Evolutionary conservation across 2,113 vertebrate genomes (phyloP).

Genomic region (Platichthys flesus): DNA sequence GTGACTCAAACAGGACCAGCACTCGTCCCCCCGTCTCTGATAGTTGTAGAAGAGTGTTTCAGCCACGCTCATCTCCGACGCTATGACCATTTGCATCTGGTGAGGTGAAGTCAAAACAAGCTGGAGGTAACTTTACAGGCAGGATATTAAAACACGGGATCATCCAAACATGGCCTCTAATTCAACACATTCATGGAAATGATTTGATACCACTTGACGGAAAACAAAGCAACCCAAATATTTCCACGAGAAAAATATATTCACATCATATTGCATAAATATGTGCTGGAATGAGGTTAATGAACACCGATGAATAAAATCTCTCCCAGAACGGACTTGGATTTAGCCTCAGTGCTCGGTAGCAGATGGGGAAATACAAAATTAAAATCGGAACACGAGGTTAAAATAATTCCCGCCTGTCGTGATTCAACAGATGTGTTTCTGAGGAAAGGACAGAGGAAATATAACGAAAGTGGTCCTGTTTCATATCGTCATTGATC

Average conservation of each 20-base stretch:
- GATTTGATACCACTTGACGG: conserved; percentile 37
- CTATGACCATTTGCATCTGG: conserved; percentile 61
- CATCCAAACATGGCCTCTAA: conserved; percentile 48
- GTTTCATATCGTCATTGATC: conserved; percentile 17
- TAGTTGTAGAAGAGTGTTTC: conserved; percentile 29
- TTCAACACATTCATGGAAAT: conserved; percentile 10
- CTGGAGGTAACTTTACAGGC: conserved; percentile 61
- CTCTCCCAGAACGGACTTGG: conserved; percentile 44
- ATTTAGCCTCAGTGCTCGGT: conserved; percentile 49
- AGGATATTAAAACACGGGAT: conserved; percentile 37
- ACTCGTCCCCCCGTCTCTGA: conserved; percentile 29
- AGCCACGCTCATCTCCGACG: conserved; percentile 47
- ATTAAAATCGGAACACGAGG: neutral
- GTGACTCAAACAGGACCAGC: conserved; percentile 73
- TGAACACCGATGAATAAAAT: conserved; percentile 41
- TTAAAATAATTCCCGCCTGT: conserved; percentile 29
- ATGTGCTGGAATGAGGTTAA: conserved; percentile 74
- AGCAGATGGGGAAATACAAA: conserved; percentile 19
- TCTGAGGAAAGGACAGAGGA: conserved; percentile 4
- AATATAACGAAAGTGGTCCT: conserved; percentile 25
- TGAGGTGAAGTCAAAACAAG: conserved; percentile 46
- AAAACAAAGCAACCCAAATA: conserved; percentile 40
- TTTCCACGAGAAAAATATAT: conserved; percentile 66
- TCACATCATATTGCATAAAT: conserved; percentile 77
- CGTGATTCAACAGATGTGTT: conserved; percentile 25